Evolutionary conservation across 2,113 vertebrate species (phyloP).

Genomic region (Barbus barbus): DNA sequence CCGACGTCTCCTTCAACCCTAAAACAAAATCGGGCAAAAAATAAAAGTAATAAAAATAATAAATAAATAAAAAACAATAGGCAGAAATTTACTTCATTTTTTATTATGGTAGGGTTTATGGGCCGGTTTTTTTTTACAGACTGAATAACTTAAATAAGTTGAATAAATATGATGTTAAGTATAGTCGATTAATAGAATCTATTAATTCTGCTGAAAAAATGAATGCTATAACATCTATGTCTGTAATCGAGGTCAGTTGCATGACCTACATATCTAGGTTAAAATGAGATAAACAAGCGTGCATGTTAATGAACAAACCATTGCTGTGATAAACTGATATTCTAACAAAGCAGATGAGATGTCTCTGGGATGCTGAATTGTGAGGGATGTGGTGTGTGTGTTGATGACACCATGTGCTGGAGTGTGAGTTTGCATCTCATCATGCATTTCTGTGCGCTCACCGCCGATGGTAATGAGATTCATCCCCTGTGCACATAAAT

Average conservation of each 20-base stretch:
- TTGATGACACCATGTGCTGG: background rate
- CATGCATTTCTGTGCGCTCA: background rate
- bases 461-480: background rate
- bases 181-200: background rate
- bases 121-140: too few species aligned
- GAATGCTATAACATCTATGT: background rate
- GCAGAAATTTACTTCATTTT: too few species aligned
- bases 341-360: background rate
- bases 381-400: conserved; percentile 4
- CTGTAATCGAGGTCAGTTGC: conserved; percentile 14
- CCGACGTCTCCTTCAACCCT: too few species aligned
- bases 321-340: background rate
- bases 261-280: conserved; percentile 13
- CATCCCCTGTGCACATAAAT: background rate
- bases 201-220: conserved; percentile 1
- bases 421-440: conserved; percentile 22
- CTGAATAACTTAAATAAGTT: too few species aligned
- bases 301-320: background rate
- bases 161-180: background rate
- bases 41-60: too few species aligned
- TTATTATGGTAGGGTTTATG: too few species aligned
- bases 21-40: too few species aligned
- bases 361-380: background rate
- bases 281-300: background rate
- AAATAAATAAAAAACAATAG: too few species aligned